phyloP scores from a whole-genome alignment of 2,113 vertebrate genomes.

The Tenrec ecaudatus region DNA sequence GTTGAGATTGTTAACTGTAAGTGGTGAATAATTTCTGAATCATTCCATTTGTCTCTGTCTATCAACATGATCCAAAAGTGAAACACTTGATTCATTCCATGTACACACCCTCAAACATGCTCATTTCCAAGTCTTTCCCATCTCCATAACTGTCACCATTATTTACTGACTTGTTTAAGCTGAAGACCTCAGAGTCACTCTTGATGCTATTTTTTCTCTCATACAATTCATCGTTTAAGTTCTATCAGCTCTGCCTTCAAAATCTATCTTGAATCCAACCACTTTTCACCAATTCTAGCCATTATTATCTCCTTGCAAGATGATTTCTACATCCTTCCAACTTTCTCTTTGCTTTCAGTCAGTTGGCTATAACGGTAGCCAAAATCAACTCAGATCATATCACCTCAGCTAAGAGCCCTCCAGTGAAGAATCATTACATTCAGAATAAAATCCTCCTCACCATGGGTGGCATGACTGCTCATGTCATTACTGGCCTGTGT shows the following conservation, averaged over 20 bases:
- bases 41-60: slow-evolving; percentile 57
- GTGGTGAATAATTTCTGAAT: slow-evolving; percentile 65
- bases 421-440: neutral
- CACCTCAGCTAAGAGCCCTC: neutral
- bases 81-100: slow-evolving; percentile 1
- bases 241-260: slow-evolving; percentile 26
- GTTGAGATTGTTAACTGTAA: slow-evolving; percentile 53
- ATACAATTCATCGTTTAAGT: neutral
- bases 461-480: neutral
- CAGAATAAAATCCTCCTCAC: slow-evolving; percentile 27
- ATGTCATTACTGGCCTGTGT: neutral
- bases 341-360: neutral
- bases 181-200: neutral
- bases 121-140: slow-evolving; percentile 28
- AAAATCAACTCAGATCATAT: neutral
- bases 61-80: slow-evolving; percentile 38
- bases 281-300: neutral
- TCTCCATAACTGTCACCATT: slow-evolving; percentile 31
- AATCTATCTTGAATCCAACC: slow-evolving; percentile 45
- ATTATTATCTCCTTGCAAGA: slow-evolving; percentile 25
- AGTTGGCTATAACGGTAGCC: neutral
- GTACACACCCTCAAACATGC: neutral
- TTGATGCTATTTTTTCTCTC: slow-evolving; percentile 36
- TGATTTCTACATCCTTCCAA: neutral
- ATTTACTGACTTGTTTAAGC: slow-evolving; percentile 40